These are phyloP conservation scores for Rhodophaea formosa DNA, from an alignment of 2,888 invertebrate species.

Conservation along the genomic window DNA sequence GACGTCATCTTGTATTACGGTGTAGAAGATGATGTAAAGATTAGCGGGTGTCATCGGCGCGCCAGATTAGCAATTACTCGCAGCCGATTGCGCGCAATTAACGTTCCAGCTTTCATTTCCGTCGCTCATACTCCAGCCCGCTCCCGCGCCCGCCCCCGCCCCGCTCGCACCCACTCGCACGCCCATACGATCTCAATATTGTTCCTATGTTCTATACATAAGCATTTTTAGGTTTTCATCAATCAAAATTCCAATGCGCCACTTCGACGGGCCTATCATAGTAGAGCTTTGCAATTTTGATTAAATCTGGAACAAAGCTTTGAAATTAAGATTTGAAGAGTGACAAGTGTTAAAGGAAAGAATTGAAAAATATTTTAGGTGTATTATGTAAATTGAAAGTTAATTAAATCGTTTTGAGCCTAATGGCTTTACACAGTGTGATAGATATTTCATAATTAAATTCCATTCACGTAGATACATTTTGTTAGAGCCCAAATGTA, in stretches of 20 bases:
- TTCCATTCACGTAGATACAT: background rate
- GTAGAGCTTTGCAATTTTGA: conserved; percentile 7
- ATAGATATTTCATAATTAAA: background rate
- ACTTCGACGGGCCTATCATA: background rate
- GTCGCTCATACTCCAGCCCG: conserved; percentile 38
- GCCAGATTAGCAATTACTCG: conserved; percentile 64
- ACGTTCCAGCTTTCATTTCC: conserved; percentile 62
- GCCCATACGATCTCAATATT: background rate
- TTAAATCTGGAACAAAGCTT: background rate
- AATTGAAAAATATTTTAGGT: conserved; percentile 1
- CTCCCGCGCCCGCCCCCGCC: background rate
- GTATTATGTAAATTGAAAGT: conserved; percentile 30
- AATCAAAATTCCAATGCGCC: conserved; percentile 10
- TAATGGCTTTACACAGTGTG: background rate
- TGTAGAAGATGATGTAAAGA: conserved; percentile 34
- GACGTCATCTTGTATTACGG: conserved; percentile 18
- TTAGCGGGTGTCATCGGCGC: conserved; percentile 43
- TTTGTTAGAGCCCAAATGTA: background rate
- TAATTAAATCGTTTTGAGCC: conserved; percentile 18
- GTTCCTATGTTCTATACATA: background rate
- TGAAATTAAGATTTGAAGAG: conserved; percentile 10
- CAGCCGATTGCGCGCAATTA: conserved; percentile 62
- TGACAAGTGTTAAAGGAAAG: background rate
- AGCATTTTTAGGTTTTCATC: conserved; percentile 13
- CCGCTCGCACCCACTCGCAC: conserved; percentile 9